Conservation (phyloP, 2,888 invertebrate genomes). For the Meiosimyza decipiens region DNA sequence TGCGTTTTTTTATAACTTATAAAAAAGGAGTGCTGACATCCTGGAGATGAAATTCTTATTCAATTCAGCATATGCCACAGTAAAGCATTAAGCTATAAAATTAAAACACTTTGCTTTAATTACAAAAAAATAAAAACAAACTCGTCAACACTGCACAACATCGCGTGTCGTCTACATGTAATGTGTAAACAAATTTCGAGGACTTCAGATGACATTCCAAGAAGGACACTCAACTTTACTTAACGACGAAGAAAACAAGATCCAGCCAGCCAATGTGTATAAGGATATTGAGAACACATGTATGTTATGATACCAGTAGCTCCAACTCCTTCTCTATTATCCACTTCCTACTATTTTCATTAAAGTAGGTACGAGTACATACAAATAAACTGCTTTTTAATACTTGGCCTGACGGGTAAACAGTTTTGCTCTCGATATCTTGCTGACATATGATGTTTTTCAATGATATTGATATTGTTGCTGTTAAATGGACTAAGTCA, state of each 20-base stretch:
- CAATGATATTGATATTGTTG: constrained; percentile 5
- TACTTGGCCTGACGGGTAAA: constrained; percentile 22
- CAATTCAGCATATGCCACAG: no score
- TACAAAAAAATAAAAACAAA: no score
- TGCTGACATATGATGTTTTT: constrained; percentile 21
- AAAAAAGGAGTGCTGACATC: no score
- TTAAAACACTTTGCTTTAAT: no score
- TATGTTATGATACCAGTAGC: neutral
- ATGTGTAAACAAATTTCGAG: constrained; percentile 38
- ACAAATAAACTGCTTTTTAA: constrained; percentile 25
- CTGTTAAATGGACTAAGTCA: constrained; percentile 18
- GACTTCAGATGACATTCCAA: constrained; percentile 34
- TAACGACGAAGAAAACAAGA: neutral
- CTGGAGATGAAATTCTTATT: no score
- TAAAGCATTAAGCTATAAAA: no score
- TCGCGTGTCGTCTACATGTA: neutral
- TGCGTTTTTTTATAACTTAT: no score
- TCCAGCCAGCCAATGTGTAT: neutral
- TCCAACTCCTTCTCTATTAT: neutral
- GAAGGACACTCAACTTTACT: constrained; percentile 33
- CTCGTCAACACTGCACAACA: no score
- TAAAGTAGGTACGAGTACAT: no score
- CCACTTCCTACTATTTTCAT: neutral
- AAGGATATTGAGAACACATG: neutral
- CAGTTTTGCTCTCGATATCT: constrained; percentile 25